Base-by-base conservation (phyloP, 2,888 invertebrate genomes). In the Agrenia bidenticulata region DNA sequence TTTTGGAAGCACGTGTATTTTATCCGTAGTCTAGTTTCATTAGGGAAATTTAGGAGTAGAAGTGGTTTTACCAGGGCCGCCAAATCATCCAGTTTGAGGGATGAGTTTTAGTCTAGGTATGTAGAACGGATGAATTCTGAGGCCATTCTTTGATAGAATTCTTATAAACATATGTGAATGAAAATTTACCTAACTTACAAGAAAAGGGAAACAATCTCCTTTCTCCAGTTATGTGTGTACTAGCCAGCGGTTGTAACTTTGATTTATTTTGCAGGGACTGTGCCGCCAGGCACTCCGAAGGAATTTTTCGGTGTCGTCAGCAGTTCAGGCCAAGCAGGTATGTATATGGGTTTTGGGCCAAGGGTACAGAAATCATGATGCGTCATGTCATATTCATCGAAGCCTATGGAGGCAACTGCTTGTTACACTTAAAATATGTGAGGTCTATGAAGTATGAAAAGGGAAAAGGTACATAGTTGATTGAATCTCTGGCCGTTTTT, bases 221-320 rank as follows among this genome's bases (percentile, higher is more conserved):
- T 32, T 32, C 32, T 32, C 11, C 4, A 32, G 11, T 32, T 32
- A 32, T 32, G 11, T 32, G 11, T 32, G 32, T 32, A 32, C 32
- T 32, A 7, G 32, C 32, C 5, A 32, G 11, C 32, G 19, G 13
- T 24, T 41, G 32, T 39, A 56, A 56, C 19, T 53, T 55, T 32
- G 27, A 32, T 37, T 65, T 15, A 45, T 60, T 49, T 70, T 70
- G 19, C 66, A 70, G 65, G 66, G 66, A 62, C 41, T 70, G 51
- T 72, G 69, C 58, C 68, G 72, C 2, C 64, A 67, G 27, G 69
- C 60, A 56, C 80, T 80, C 50, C 80, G 81, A 74, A 81, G 85
- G 69, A 79, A 81, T 19, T 83, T 86, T 76, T 83, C 85, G 45
- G 82, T 84, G n/a, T 80, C 82, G 45, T 78, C 79, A 69, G 78